phyloP scores from a whole-genome alignment of 2,797 vertebrate species.

The Manis crassicaudata region DNA sequence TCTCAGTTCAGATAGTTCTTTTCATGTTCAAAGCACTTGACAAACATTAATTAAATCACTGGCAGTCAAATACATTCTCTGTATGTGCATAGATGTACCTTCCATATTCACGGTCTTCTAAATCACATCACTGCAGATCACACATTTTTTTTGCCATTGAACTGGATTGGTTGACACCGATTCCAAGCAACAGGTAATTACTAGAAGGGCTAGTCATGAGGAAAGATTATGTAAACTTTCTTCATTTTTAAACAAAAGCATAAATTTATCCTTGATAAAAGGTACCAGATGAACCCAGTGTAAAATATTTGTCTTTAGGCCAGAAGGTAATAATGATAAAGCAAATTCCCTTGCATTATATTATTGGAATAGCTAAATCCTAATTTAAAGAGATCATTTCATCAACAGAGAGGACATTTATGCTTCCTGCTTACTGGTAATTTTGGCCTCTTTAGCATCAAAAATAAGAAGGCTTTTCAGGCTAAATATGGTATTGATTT shows the following conservation, averaged over 20 bases:
- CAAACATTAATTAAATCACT: conserved; percentile 82
- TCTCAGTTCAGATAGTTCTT: conserved; percentile 78
- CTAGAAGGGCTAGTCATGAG: conserved; percentile 74
- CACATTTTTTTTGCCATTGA: conserved; percentile 70
- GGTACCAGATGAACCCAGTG: conserved; percentile 51
- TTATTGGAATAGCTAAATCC: conserved; percentile 51
- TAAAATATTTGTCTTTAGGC: conserved; percentile 55
- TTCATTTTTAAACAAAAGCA: conserved; percentile 73
- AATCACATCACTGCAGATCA: conserved; percentile 75
- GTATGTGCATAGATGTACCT: conserved; percentile 74
- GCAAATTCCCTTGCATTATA: conserved; percentile 28
- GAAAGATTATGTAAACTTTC: conserved; percentile 75
- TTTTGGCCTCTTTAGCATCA: conserved; percentile 61
- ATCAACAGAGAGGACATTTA: conserved; percentile 60
- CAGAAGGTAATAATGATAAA: conserved; percentile 64
- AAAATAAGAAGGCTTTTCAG: conserved; percentile 57
- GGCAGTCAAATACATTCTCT: conserved; percentile 80
- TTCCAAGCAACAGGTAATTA: conserved; percentile 80
- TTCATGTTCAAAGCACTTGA: conserved; percentile 80
- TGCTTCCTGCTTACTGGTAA: conserved; percentile 44
- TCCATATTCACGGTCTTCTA: conserved; percentile 72
- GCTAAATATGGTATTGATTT: conserved; percentile 71
- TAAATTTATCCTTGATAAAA: conserved; percentile 73
- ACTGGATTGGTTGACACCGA: conserved; percentile 72
- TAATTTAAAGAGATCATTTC: conserved; percentile 64